Conservation (phyloP, 2,888 invertebrate genomes). For the Drosophila aldrichi region DNA sequence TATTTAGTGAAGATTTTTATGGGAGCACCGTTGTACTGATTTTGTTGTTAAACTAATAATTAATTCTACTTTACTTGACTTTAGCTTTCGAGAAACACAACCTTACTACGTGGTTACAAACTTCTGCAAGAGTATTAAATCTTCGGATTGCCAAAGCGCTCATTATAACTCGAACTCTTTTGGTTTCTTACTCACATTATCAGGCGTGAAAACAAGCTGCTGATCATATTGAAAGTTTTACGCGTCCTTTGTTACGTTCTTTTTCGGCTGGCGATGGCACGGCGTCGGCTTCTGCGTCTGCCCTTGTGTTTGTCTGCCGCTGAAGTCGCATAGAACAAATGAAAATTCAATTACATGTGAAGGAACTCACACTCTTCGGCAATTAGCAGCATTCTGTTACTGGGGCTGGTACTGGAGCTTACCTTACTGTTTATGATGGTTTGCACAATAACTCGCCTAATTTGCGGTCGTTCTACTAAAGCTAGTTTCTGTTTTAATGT, state of each 20-base stretch:
- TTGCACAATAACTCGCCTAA: conserved; percentile 25
- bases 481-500: conserved; percentile 16
- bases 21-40: too few relatives aligned
- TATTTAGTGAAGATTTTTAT: too few relatives aligned
- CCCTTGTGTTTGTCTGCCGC: not conserved
- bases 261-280: not conserved
- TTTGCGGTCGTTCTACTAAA: conserved; percentile 8
- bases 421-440: conserved; percentile 31
- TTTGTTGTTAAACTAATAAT: too few relatives aligned
- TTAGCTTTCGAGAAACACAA: too few relatives aligned
- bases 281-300: not conserved
- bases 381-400: conserved; percentile 28
- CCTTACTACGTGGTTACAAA: too few relatives aligned
- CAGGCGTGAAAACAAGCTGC: conserved; percentile 83
- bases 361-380: not conserved
- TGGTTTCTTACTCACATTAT: conserved; percentile 83
- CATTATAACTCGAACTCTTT: not conserved
- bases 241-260: conserved; percentile 41
- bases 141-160: conserved; percentile 25
- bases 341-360: conserved; percentile 48
- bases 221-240: conserved; percentile 80
- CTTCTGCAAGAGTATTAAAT: conserved; percentile 36
- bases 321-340: conserved; percentile 20
- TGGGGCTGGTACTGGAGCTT: conserved; percentile 24
- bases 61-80: too few relatives aligned